phyloP scores from a whole-genome alignment of 2,797 vertebrate genomes.

The Acomys russatus region DNA sequence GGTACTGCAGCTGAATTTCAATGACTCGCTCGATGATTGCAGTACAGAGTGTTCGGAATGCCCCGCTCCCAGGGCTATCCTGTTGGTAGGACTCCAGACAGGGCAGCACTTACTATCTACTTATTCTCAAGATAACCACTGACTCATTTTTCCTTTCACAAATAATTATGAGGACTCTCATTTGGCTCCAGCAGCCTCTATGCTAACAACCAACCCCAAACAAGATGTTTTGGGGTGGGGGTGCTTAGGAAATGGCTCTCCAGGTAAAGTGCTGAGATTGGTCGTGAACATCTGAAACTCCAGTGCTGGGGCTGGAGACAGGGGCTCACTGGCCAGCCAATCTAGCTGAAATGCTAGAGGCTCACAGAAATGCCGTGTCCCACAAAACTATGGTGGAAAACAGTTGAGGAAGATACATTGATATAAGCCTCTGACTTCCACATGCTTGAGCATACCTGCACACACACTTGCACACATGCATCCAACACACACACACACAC shows the following conservation, averaged over 20 bases:
- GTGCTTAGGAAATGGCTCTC: background rate
- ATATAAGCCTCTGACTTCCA: background rate
- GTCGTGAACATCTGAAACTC: background rate
- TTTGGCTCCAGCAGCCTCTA: background rate
- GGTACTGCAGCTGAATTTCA: conserved; percentile 70
- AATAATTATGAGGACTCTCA: conserved; percentile 19
- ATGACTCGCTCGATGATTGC: conserved; percentile 68
- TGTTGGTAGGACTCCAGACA: background rate
- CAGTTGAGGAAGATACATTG: background rate
- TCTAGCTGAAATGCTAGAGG: background rate
- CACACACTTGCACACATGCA: too few species aligned
- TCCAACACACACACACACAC: background rate
- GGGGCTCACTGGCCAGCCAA: background rate
- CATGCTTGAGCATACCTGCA: background rate
- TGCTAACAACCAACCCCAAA: background rate
- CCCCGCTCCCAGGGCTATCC: background rate
- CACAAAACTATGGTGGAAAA: background rate
- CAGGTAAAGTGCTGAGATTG: background rate
- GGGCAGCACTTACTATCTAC: background rate
- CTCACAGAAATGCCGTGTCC: background rate
- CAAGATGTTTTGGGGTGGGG: background rate
- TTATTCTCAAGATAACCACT: background rate
- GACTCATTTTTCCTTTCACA: conserved; percentile 43
- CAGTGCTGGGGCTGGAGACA: background rate
- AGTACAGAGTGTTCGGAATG: background rate